Evolutionary conservation across 2,888 invertebrate genomes (phyloP), one percentile per base, ranked within the genome.

Genomic region (Lacanobia oleracea): DNA sequence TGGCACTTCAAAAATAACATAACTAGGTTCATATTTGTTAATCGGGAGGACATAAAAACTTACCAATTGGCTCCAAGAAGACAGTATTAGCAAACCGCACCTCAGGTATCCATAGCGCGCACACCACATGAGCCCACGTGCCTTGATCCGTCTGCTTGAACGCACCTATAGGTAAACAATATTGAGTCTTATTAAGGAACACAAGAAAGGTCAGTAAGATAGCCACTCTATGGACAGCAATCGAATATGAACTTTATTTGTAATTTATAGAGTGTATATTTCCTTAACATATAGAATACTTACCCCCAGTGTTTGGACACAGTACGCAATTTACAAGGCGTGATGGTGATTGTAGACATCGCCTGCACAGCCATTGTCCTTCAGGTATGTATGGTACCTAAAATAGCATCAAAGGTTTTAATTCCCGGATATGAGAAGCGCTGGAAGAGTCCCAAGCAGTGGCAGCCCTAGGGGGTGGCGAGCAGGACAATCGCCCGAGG

Each of bases 51-150:
- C 12, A 40, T 12, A 40, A 40, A 37, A n/a, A 43, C 45, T 92
- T 90, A 97, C 97, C 97, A 80, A 99, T 99, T 0, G 99, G 99
- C 93, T 99, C 99, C 84, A 99, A 96, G 90, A 99, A 99, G 8
- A 98, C 99, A 0, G 99, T 99, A 92, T 99, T 99, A 0, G 99
- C 99, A 93, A 99, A 99, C 83, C 99, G 97, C 60, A 98, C 99
- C 97, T 99, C 99, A 2, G 99, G 99, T 87, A 99, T 99, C 99
- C 99, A 99, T 1, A 99, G 96, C 0, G 99, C 99, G 93, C 99
- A 99, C 0, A 99, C 99, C 3, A 99, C 99, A 92, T 99, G 99
- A 1, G 99, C 99, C 99, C 99, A 99, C 0, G 98, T 98, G 0
- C 98, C 97, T 88, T 98, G 97, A 92, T 99, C 99, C 0, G 99